These are phyloP conservation scores for Enteromius radiatus DNA, from an alignment of 2,797 vertebrate species.

Conservation along the genomic window DNA sequence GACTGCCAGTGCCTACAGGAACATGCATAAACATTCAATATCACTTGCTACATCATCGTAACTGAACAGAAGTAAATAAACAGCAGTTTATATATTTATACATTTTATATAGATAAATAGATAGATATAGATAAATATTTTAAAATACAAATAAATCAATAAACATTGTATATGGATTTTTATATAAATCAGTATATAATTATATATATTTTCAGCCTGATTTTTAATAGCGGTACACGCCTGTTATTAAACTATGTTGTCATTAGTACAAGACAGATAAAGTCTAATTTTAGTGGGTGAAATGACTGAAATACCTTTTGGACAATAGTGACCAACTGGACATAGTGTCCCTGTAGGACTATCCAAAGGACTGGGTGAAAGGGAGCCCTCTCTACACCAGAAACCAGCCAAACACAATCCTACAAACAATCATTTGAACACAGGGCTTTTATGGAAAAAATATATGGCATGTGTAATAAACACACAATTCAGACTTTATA, in stretches of 20 bases:
- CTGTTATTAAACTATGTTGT: neutral
- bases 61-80: neutral
- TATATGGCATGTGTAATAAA: neutral
- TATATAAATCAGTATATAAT: neutral
- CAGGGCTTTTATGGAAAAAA: neutral
- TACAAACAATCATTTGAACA: slow-evolving; percentile 59
- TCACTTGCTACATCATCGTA: neutral
- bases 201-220: neutral
- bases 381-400: slow-evolving; percentile 84
- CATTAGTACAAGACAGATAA: neutral
- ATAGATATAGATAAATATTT: neutral
- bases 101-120: neutral
- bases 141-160: no score
- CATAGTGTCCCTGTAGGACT: slow-evolving; percentile 80
- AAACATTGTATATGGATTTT: no score
- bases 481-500: neutral
- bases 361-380: slow-evolving; percentile 76
- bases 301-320: slow-evolving; percentile 73
- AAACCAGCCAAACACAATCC: slow-evolving; percentile 86
- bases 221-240: neutral
- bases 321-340: slow-evolving; percentile 86
- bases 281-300: neutral
- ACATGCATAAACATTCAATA: neutral
- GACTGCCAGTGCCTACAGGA: slow-evolving; percentile 75
- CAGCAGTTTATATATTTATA: neutral